Percentiles rank a stretch among this genome's conserved stretches.
phyloP scores from a whole-genome alignment of 2,113 vertebrate species.

The Microcebus murinus region DNA sequence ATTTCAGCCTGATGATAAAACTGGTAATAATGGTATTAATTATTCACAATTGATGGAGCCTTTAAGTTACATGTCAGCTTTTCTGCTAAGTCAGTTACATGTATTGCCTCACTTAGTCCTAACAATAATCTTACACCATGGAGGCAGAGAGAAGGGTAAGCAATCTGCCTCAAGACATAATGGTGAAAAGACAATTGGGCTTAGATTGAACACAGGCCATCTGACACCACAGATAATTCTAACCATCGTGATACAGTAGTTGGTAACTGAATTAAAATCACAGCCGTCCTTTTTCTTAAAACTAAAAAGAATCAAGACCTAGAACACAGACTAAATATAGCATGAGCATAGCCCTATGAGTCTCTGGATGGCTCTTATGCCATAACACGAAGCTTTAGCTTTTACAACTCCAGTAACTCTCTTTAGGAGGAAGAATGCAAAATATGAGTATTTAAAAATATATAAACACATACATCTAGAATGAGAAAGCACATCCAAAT shows the following conservation, averaged over 20 bases:
- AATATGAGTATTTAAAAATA: neutral
- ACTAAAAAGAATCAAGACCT: neutral
- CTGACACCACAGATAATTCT: neutral
- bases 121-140: neutral
- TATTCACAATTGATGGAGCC: neutral
- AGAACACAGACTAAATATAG: neutral
- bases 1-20: neutral
- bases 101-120: neutral
- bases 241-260: neutral
- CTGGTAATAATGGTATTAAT: neutral
- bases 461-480: neutral
- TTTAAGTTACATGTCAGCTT: neutral
- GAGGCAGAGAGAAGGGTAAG: neutral
- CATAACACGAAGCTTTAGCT: neutral
- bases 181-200: neutral
- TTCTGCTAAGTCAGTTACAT: neutral
- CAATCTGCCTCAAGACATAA: neutral
- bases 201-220: neutral
- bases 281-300: neutral
- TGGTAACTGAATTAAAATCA: neutral
- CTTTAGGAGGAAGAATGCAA: neutral
- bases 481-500: neutral
- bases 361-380: neutral
- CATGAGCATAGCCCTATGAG: neutral
- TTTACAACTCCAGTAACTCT: neutral